Evolutionary conservation across 2,888 invertebrate species (phyloP).

Genomic region (Sinodicranocentrus sp.): DNA sequence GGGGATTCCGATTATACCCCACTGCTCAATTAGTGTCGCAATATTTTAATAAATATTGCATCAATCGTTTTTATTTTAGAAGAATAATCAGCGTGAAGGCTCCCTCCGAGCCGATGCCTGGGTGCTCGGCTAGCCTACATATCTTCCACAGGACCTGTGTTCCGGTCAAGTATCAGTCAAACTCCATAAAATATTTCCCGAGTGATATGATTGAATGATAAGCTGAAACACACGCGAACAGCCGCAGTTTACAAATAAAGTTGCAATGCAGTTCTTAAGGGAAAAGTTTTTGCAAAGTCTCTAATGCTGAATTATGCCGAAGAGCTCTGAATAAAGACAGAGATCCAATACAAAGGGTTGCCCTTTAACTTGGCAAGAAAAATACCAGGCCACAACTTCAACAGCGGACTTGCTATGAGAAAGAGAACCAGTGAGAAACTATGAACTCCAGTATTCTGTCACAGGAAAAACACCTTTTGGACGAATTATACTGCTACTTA

Average conservation of each 20-base stretch:
- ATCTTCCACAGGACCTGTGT: slow-evolving; percentile 5
- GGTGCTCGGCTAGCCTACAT: not conserved
- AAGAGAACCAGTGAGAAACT: slow-evolving; percentile 65
- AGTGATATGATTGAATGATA: slow-evolving; percentile 41
- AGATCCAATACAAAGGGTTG: slow-evolving; percentile 43
- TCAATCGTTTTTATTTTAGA: no score
- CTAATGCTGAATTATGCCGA: slow-evolving; percentile 39
- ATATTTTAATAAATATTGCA: no score
- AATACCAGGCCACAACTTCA: slow-evolving; percentile 43
- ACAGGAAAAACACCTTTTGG: slow-evolving; percentile 65
- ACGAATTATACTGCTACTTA: slow-evolving; percentile 40
- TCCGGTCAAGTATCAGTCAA: slow-evolving; percentile 7
- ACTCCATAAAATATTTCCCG: not conserved
- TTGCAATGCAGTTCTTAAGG: slow-evolving; percentile 44
- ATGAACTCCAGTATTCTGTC: slow-evolving; percentile 69
- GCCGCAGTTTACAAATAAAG: slow-evolving; percentile 22
- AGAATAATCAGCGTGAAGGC: no score
- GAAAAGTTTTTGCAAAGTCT: slow-evolving; percentile 14
- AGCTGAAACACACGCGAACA: not conserved
- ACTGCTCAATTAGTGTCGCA: no score
- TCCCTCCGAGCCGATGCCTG: not conserved
- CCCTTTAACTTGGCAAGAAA: slow-evolving; percentile 57
- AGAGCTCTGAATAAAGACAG: slow-evolving; percentile 21
- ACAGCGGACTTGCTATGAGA: slow-evolving; percentile 62
- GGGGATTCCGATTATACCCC: no score